Evolutionary conservation across 2,113 vertebrate genomes (phyloP), one percentile per base, ranked within the genome.

Genomic region (Paratilapia polleni): DNA sequence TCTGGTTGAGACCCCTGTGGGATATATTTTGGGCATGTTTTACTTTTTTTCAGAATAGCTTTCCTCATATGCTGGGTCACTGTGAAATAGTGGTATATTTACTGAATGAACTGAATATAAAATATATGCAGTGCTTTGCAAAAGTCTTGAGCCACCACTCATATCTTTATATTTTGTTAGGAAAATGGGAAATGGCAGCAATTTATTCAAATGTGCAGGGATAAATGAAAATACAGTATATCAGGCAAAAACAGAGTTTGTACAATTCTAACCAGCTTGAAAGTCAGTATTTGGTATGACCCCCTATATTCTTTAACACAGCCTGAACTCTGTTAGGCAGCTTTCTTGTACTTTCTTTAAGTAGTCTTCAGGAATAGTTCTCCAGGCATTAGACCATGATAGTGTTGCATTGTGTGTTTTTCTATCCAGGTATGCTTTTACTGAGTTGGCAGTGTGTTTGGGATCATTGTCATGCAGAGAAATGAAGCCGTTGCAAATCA

Each of bases 1-100:
- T 89, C 88, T 88, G 76, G 89, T 47, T 8, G 26, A 84, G 74
- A 79, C 57, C 36, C 90, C 84, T 57, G 28, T 82, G 88, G 86
- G 80, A 90, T 62, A 36, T 77, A 78, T 77, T 56, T 3, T 41
- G 81, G 58, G 28, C 38, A 74, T 52, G 58, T 76, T 62, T 83
- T 28, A 49, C 20, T 77, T 75, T 75, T 38, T 54, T 62, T 41
- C 60, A 76, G 58, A 81, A 56, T 74, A 77, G 8, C 36, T 24
- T 64, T 26, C 43, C 11, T 73, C 5, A 31, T 26, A 64, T 41
- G 36, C 36, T 15, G 0, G 20, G 12, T 7, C 12, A 15, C 62
- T 22, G 20, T 38, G 14, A 13, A 38, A 49, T 14, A 43, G 1
- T 20, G 19, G 20, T 38, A 38, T 22, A 11, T 64, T n/a, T 41